These are phyloP conservation scores for Eristalis pertinax DNA, from an alignment of 2,888 invertebrate genomes.

Conservation along the genomic window DNA sequence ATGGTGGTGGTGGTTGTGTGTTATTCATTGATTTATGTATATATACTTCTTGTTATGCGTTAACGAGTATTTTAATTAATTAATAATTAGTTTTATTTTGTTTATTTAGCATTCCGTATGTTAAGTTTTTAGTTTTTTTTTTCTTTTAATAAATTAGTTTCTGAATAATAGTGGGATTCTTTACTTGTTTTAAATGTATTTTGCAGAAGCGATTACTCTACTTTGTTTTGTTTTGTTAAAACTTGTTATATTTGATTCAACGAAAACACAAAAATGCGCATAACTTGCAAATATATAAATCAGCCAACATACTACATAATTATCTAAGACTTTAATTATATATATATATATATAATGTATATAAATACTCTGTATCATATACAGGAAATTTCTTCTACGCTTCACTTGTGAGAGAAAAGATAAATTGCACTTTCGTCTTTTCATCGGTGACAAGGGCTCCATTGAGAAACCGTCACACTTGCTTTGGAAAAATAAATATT, in stretches of 20 bases:
- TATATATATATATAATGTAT: neutral
- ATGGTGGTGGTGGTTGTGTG: slow-evolving; percentile 9
- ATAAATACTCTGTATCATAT: neutral
- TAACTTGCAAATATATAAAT: slow-evolving; percentile 52
- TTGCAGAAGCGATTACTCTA: slow-evolving; percentile 52
- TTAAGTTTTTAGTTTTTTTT: slow-evolving; percentile 10
- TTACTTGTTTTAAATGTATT: slow-evolving; percentile 6
- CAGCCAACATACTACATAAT: slow-evolving; percentile 60
- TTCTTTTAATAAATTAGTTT: slow-evolving; percentile 54
- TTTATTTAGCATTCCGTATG: slow-evolving; percentile 25
- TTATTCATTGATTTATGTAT: slow-evolving; percentile 26
- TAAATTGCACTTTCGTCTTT: neutral
- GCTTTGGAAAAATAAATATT: neutral
- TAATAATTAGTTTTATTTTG: slow-evolving; percentile 30
- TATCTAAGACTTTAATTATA: slow-evolving; percentile 40
- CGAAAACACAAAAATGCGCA: slow-evolving; percentile 44
- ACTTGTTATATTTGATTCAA: slow-evolving; percentile 25
- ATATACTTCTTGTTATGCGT: slow-evolving; percentile 22
- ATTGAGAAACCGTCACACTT: neutral
- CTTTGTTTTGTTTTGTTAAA: slow-evolving; percentile 27
- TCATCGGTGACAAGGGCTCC: neutral
- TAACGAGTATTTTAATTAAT: slow-evolving; percentile 51
- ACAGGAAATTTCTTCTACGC: neutral
- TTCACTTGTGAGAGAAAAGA: neutral
- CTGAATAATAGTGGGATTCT: slow-evolving; percentile 41